Evolutionary conservation across 2,797 vertebrate species (phyloP).

Genomic region (Macroramphosus scolopax): DNA sequence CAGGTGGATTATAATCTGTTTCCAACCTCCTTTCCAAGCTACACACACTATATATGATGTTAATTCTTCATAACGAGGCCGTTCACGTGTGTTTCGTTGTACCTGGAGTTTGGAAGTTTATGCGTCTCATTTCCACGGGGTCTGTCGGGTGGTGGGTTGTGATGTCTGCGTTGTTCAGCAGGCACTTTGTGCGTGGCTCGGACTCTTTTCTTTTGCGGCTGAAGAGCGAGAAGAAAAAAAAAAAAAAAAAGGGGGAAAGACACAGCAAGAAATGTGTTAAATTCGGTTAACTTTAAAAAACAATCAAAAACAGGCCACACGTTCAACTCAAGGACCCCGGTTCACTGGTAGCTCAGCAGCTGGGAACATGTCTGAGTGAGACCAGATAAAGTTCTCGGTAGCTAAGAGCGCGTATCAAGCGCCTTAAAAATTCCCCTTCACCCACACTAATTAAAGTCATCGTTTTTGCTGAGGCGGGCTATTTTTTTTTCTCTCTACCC

Average conservation of each 20-base stretch:
- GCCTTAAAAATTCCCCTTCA: conserved; percentile 38
- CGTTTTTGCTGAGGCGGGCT: conserved; percentile 62
- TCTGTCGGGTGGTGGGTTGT: conserved; percentile 94
- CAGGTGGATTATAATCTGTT: too few species aligned
- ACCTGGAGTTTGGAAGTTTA: conserved; percentile 99
- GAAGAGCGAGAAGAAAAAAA: conserved; percentile 22
- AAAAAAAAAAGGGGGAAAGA: conserved; percentile 24
- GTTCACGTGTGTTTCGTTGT: conserved; percentile 19
- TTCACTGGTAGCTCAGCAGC: conserved; percentile 6
- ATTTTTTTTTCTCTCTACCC: conserved; percentile 54
- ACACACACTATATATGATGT: too few species aligned
- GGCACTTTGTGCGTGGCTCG: conserved; percentile 92
- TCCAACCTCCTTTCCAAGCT: too few species aligned
- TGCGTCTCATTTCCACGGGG: conserved; percentile 96
- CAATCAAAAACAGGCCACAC: background rate
- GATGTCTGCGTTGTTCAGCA: conserved; percentile 94
- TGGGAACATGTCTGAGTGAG: conserved; percentile 1
- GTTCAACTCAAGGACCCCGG: conserved; percentile 8
- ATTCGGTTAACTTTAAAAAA: background rate
- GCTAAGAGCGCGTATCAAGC: conserved; percentile 19
- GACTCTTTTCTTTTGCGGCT: conserved; percentile 96
- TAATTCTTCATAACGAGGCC: too few species aligned
- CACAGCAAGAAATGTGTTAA: conserved; percentile 24
- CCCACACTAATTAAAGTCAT: conserved; percentile 59
- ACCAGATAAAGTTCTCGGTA: conserved; percentile 14